Percentiles rank a stretch among this genome's conserved stretches.
These are phyloP conservation scores for Alces alces DNA, from an alignment of 2,113 vertebrate species.

Conservation along the genomic window DNA sequence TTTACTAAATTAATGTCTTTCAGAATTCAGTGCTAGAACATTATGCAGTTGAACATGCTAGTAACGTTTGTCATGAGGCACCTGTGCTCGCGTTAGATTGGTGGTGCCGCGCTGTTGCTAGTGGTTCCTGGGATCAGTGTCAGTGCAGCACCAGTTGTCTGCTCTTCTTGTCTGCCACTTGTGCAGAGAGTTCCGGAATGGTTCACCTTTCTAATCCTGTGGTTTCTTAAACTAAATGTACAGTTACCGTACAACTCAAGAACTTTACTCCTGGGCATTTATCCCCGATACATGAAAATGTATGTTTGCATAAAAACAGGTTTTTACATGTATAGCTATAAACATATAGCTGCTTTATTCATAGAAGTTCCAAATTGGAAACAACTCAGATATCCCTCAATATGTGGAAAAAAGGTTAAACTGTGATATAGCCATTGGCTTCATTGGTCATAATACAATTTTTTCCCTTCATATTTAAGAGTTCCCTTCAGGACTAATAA, in stretches of 20 bases:
- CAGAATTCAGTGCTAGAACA: conserved; percentile 99
- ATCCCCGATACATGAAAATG: background rate
- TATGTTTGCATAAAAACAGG: background rate
- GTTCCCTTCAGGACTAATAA: conserved; percentile 30
- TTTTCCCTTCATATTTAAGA: conserved; percentile 39
- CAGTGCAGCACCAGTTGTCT: conserved; percentile 83
- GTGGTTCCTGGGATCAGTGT: conserved; percentile 90
- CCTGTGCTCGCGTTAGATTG: conserved; percentile 90
- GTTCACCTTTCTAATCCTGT: conserved; percentile 73
- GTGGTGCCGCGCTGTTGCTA: conserved; percentile 85
- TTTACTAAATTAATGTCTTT: conserved; percentile 99
- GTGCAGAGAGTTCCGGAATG: conserved; percentile 88
- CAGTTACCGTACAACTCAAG: background rate
- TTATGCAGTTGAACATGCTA: conserved; percentile 97
- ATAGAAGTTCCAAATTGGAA: background rate
- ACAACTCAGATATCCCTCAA: background rate
- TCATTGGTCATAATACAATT: background rate
- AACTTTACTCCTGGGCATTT: background rate
- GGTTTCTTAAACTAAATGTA: background rate
- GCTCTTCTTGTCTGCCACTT: conserved; percentile 82
- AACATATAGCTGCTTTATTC: background rate
- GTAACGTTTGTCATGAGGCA: conserved; percentile 93
- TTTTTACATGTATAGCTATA: background rate
- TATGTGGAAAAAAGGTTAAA: background rate
- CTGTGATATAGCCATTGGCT: background rate